Evolutionary conservation across 37 sponge, comb jelly and placozoan species (phyloP).

Genomic region (Cladorhizidae sp.): DNA sequence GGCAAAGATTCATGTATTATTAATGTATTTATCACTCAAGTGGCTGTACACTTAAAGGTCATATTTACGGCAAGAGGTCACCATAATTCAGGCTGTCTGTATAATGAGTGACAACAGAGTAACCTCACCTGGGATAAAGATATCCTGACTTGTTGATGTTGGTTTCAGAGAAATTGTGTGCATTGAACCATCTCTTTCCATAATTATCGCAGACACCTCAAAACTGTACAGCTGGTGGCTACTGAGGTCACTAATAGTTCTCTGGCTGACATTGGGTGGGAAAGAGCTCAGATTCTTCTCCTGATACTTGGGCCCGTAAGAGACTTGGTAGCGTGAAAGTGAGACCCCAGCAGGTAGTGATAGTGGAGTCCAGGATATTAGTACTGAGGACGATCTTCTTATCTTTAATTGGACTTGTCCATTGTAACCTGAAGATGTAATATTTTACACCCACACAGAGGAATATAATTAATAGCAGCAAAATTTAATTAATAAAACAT

Average conservation of each 20-base stretch:
- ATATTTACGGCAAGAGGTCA: too few species aligned
- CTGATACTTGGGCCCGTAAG: neutral
- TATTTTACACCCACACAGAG: too few species aligned
- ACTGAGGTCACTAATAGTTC: neutral
- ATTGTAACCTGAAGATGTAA: too few species aligned
- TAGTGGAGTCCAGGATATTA: neutral
- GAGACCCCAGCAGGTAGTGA: neutral
- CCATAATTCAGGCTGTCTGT: too few species aligned
- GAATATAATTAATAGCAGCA: too few species aligned
- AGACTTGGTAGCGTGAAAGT: neutral
- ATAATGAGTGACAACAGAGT: too few species aligned
- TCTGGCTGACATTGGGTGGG: neutral
- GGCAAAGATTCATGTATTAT: too few species aligned
- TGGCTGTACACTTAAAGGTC: too few species aligned
- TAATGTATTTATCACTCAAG: too few species aligned
- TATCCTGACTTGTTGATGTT: neutral
- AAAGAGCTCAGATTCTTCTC: neutral
- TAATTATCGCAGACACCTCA: neutral
- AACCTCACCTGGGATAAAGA: slow-evolving; percentile 1
- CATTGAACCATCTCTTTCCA: neutral
- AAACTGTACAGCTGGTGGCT: neutral
- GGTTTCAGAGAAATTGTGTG: neutral
- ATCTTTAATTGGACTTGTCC: neutral
- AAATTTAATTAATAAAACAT: too few species aligned
- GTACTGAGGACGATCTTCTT: neutral